phyloP scores from a whole-genome alignment of 2,888 invertebrate species.

The Galerucella pusilla region DNA sequence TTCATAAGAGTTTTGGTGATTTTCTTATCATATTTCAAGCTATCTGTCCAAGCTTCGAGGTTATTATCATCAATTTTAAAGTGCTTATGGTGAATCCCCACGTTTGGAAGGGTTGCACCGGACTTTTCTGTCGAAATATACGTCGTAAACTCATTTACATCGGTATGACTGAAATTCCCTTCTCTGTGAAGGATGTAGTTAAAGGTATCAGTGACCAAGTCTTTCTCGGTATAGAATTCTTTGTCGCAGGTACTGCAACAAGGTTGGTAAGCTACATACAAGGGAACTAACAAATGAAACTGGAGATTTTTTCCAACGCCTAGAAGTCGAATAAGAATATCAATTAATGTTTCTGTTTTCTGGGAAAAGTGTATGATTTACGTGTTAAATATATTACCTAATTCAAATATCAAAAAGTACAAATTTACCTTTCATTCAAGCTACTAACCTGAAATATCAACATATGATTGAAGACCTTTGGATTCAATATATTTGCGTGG shows the following conservation, averaged over 20 bases:
- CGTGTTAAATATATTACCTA: neutral
- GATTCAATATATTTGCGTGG: slow-evolving; percentile 61
- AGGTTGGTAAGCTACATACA: slow-evolving; percentile 44
- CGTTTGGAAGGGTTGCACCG: slow-evolving; percentile 56
- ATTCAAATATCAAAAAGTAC: too few species aligned
- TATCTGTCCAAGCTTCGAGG: slow-evolving; percentile 48
- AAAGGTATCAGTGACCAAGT: slow-evolving; percentile 64
- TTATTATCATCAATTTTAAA: slow-evolving; percentile 59
- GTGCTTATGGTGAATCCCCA: slow-evolving; percentile 51
- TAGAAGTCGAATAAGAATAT: slow-evolving; percentile 26
- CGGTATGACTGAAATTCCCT: slow-evolving; percentile 65
- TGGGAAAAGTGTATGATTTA: neutral
- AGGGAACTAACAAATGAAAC: slow-evolving; percentile 59
- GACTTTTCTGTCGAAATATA: slow-evolving; percentile 65
- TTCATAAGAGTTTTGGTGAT: slow-evolving; percentile 52
- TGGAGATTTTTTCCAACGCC: slow-evolving; percentile 68
- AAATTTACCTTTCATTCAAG: neutral
- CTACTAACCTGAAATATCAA: slow-evolving; percentile 42
- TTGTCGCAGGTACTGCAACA: slow-evolving; percentile 22
- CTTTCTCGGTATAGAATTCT: slow-evolving; percentile 55
- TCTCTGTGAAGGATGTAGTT: slow-evolving; percentile 67
- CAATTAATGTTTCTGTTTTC: neutral
- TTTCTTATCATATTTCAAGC: slow-evolving; percentile 49
- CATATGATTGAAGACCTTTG: slow-evolving; percentile 53
- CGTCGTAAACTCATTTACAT: slow-evolving; percentile 65